Percentiles rank a stretch among this genome's conserved stretches.
phyloP scores from a whole-genome alignment of 1,140 invertebrate genomes.

The Capitella teleta region DNA sequence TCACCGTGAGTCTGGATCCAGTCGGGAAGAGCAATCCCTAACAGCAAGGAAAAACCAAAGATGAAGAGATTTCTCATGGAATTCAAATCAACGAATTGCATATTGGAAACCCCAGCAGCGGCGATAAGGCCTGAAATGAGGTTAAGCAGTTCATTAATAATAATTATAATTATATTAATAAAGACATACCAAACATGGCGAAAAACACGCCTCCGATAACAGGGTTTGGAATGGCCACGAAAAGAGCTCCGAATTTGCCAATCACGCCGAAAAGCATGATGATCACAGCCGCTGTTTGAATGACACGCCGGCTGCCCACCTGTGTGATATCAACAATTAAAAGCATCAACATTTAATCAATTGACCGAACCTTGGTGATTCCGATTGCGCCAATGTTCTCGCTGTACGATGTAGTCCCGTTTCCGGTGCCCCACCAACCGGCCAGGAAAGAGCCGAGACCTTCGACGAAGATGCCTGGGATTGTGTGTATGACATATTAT shows the following conservation, averaged over 20 bases:
- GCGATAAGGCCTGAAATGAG: constrained; percentile 5
- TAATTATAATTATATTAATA: background rate
- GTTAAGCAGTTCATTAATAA: too few species aligned
- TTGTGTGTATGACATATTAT: background rate
- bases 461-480: constrained; percentile 63
- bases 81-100: constrained; percentile 8
- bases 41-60: constrained; percentile 9
- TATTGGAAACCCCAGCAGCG: constrained; percentile 3
- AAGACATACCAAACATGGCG: constrained; percentile 62
- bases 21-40: constrained; percentile 4
- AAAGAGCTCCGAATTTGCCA: constrained; percentile 60
- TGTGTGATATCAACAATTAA: background rate
- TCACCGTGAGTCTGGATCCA: background rate
- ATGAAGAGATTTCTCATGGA: constrained; percentile 9
- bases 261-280: constrained; percentile 43
- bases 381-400: constrained; percentile 84
- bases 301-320: constrained; percentile 12
- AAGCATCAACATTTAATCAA: constrained; percentile 39
- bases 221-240: constrained; percentile 76
- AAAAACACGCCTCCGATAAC: constrained; percentile 79
- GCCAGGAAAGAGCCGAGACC: constrained; percentile 70
- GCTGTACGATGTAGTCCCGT: constrained; percentile 68
- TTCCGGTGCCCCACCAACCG: constrained; percentile 66
- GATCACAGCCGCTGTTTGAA: constrained; percentile 7
- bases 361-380: constrained; percentile 43